These are phyloP conservation scores for Patella caerulea DNA, from an alignment of 2,888 invertebrate genomes.

Conservation along the genomic window DNA sequence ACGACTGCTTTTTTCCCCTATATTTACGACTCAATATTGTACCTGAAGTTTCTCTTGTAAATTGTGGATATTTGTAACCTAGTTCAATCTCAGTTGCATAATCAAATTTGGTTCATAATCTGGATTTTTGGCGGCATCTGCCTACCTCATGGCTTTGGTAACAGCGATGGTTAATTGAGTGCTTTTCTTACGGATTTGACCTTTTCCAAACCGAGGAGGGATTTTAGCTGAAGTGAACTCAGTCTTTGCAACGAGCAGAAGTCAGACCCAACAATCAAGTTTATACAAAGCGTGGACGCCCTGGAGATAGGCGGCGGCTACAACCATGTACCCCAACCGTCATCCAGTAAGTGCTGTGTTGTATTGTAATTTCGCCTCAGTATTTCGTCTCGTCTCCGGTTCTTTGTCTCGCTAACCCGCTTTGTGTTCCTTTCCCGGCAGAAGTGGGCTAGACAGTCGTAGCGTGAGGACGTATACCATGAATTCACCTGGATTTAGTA, in stretches of 20 bases:
- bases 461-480: not conserved
- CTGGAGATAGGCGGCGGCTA: conserved; percentile 22
- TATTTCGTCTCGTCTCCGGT: not conserved
- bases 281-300: not conserved
- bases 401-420: not conserved
- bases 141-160: conserved; percentile 1
- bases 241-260: not conserved
- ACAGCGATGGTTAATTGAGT: conserved; percentile 15
- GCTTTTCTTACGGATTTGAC: conserved; percentile 13
- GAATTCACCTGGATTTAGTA: not conserved
- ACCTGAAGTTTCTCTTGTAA: too few relatives aligned
- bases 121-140: conserved; percentile 2
- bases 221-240: conserved; percentile 6
- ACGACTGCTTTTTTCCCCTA: not conserved
- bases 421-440: conserved; percentile 8
- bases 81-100: too few relatives aligned
- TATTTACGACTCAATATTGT: too few relatives aligned
- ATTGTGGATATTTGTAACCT: too few relatives aligned
- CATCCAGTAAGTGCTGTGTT: conserved; percentile 60
- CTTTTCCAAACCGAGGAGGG: conserved; percentile 5
- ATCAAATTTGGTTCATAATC: too few relatives aligned
- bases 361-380: not conserved
- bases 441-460: not conserved
- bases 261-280: not conserved
- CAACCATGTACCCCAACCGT: conserved; percentile 64